These are phyloP conservation scores for Brachypalpus laphriformis DNA, from an alignment of 2,888 invertebrate species.

Conservation along the genomic window DNA sequence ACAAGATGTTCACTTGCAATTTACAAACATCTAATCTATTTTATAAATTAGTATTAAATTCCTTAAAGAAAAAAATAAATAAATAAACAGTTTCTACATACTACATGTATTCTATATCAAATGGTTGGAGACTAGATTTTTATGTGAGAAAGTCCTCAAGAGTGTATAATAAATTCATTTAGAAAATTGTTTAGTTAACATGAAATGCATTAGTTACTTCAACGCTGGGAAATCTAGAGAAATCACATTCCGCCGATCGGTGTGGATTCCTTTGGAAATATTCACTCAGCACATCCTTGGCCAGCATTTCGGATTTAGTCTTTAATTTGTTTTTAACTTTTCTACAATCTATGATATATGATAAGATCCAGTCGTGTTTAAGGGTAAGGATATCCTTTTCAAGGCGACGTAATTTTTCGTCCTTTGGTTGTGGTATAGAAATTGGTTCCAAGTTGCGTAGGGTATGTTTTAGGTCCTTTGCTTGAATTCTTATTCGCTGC, in stretches of 20 bases:
- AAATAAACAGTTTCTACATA: not conserved
- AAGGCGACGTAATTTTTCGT: constrained; percentile 78
- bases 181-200: constrained; percentile 41
- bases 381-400: constrained; percentile 77
- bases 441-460: constrained; percentile 84
- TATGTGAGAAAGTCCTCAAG: not conserved
- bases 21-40: constrained; percentile 1
- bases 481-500: constrained; percentile 84
- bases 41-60: not conserved
- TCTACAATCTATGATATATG: constrained; percentile 77
- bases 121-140: not conserved
- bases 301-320: constrained; percentile 72
- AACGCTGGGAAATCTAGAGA: constrained; percentile 79
- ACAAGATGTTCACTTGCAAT: constrained; percentile 40
- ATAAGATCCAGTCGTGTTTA: constrained; percentile 79
- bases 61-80: not conserved
- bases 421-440: constrained; percentile 82
- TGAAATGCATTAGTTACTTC: constrained; percentile 74
- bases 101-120: not conserved
- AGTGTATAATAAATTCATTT: constrained; percentile 19
- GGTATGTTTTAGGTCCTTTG: constrained; percentile 83
- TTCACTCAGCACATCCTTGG: constrained; percentile 80
- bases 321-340: constrained; percentile 43
- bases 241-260: constrained; percentile 79
- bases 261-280: constrained; percentile 81